Conservation (phyloP, 1,140 invertebrate genomes). For the Drosophila yakuba region DNA sequence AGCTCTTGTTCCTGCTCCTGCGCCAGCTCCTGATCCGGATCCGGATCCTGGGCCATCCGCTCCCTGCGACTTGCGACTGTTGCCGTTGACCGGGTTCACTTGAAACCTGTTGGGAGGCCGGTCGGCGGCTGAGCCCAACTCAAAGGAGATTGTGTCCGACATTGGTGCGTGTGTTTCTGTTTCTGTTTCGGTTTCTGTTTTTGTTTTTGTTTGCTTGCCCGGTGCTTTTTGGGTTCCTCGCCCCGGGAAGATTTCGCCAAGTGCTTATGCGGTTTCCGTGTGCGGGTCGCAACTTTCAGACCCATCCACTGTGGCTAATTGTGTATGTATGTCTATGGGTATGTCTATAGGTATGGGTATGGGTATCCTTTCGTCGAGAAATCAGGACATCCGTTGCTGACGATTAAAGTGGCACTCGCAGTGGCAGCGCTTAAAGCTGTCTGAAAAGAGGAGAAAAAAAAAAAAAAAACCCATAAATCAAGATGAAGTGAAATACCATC, state of each 20-base stretch:
- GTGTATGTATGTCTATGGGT: conserved; percentile 16
- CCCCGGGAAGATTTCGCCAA: conserved; percentile 22
- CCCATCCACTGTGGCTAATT: conserved; percentile 57
- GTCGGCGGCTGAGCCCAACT: conserved; percentile 78
- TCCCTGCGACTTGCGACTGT: conserved; percentile 61
- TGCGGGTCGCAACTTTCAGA: conserved; percentile 26
- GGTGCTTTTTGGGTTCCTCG: conserved; percentile 28
- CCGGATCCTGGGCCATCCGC: conserved; percentile 11
- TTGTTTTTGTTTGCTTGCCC: conserved; percentile 23
- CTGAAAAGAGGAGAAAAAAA: conserved; percentile 20
- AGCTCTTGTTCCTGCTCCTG: background rate
- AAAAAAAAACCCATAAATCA: conserved; percentile 40
- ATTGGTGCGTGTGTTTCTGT: conserved; percentile 47
- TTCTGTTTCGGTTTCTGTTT: background rate
- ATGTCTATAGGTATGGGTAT: background rate
- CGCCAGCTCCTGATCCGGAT: conserved; percentile 2
- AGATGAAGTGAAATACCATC: conserved; percentile 35
- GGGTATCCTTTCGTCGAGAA: conserved; percentile 16
- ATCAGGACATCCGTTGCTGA: conserved; percentile 35
- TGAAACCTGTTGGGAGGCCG: conserved; percentile 79
- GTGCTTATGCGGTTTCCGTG: conserved; percentile 54
- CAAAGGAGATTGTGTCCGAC: conserved; percentile 78
- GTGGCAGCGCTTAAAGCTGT: conserved; percentile 25
- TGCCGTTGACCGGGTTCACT: conserved; percentile 84
- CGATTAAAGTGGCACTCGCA: conserved; percentile 18